These are phyloP conservation scores for Encarsia formosa DNA, from an alignment of 2,888 invertebrate species.

Conservation along the genomic window DNA sequence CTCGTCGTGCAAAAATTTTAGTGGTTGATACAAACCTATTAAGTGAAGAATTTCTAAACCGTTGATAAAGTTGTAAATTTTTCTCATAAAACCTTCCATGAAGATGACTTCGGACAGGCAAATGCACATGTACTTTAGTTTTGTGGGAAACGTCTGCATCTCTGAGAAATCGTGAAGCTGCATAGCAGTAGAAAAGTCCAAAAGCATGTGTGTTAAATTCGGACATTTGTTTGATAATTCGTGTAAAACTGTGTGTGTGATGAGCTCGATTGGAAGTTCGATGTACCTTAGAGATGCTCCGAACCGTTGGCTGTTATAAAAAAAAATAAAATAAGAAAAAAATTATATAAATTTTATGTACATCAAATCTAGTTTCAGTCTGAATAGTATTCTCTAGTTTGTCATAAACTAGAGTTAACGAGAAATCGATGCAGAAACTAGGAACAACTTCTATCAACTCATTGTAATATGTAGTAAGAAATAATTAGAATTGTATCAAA, in stretches of 20 bases:
- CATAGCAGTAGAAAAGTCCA: conserved; percentile 99
- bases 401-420: no score
- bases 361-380: no score
- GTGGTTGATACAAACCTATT: conserved; percentile 80
- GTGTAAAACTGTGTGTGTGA: conserved; percentile 94
- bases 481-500: no score
- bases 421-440: no score
- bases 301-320: conserved; percentile 65
- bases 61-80: conserved; percentile 99
- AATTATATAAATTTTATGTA: no score
- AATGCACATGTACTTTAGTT: conserved; percentile 89
- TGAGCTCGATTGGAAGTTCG: conserved; percentile 91
- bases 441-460: no score
- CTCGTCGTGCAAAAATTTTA: not conserved
- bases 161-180: conserved; percentile 99
- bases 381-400: no score
- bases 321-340: no score
- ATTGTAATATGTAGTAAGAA: no score
- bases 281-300: conserved; percentile 85
- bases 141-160: conserved; percentile 97
- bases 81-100: conserved; percentile 99
- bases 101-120: conserved; percentile 99
- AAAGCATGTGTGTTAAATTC: conserved; percentile 89
- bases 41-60: conserved; percentile 95
- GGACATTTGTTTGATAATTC: conserved; percentile 95